Conservation (phyloP, 1,140 invertebrate species). For the Magallana angulata region DNA sequence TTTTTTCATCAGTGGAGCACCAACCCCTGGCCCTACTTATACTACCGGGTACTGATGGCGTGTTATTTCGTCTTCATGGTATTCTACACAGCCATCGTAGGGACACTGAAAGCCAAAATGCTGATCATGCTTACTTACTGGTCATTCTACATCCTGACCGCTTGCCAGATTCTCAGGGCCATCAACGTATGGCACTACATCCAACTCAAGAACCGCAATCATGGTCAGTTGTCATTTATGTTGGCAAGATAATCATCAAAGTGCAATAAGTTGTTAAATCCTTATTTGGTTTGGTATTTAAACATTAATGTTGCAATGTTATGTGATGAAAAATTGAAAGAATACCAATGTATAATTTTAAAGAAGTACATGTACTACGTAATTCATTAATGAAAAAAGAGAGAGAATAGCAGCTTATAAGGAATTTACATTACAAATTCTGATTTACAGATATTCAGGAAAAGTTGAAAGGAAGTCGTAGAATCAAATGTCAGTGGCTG, state of each 20-base stretch:
- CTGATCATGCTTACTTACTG: slow-evolving; percentile 75
- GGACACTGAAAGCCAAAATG: slow-evolving; percentile 65
- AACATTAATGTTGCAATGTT: too few relatives aligned
- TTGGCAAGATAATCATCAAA: not conserved
- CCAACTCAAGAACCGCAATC: slow-evolving; percentile 48
- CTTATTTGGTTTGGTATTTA: not conserved
- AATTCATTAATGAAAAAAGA: not conserved
- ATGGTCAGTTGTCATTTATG: slow-evolving; percentile 46
- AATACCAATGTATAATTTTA: too few relatives aligned
- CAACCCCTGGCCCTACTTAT: slow-evolving; percentile 64
- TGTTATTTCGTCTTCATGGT: slow-evolving; percentile 65
- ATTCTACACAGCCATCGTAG: slow-evolving; percentile 63
- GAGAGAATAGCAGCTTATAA: not conserved
- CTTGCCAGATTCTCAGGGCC: slow-evolving; percentile 64
- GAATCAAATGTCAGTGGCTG: slow-evolving; percentile 66
- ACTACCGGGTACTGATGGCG: slow-evolving; percentile 60
- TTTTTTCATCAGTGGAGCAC: slow-evolving; percentile 65
- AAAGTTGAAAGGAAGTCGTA: slow-evolving; percentile 46
- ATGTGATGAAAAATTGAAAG: too few relatives aligned
- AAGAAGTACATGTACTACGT: too few relatives aligned
- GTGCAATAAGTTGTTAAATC: not conserved
- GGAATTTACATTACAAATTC: not conserved
- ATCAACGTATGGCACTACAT: slow-evolving; percentile 68
- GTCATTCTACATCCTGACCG: slow-evolving; percentile 68
- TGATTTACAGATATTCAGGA: slow-evolving; percentile 54